Base-by-base conservation (phyloP, 2,113 vertebrate genomes). In the Halcyon senegalensis region DNA sequence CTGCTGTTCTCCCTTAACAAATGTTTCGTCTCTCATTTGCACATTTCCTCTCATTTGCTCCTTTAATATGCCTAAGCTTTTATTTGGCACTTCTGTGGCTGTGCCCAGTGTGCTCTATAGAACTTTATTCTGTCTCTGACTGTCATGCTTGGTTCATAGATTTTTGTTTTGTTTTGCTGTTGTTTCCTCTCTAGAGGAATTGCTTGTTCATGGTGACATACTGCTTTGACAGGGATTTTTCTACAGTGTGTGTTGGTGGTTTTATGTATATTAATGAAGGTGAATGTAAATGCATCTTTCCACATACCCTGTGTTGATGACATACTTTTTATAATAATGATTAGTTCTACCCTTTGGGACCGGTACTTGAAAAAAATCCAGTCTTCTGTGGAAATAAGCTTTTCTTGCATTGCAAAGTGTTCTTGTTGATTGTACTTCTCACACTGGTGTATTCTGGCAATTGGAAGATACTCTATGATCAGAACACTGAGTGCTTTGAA, bases 11-110 rank as follows among this genome's bases (percentile, higher is more conserved):
- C 5, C 16, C 8, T 9, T 5, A 10, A n/a, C 0, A 3, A 16
- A 56, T 24, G 16, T 46, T 77, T 74, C 2, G 2, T 58, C 20
- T 73, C 30, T 51, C 13, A 13, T 30, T 74, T 31, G 2, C 0
- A 0, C 2, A 1, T 59, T 87, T 8, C n/a, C 25, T 77, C 31
- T 81, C 5, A 1, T 44, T 39, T 3, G 0, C 28, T 50, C 2
- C 21, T 67, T 59, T 63, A 11, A 55, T 75, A 28, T 44, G 13
- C n/a, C 31, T 12, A 37, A 67, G 25, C n/a, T 89, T 89, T 72
- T 44, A 41, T 75, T 89, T 59, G 11, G 51, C 1, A 0, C 41
- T 53, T 16, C 33, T 44, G 44, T 33, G 27, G 5, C 48, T 80
- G 55, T 74, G 56, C n/a, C 37, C 51, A n/a, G 0, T 0, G 3